These are phyloP conservation scores for Eupeodes luniger DNA, from an alignment of 2,888 invertebrate species.

Conservation along the genomic window DNA sequence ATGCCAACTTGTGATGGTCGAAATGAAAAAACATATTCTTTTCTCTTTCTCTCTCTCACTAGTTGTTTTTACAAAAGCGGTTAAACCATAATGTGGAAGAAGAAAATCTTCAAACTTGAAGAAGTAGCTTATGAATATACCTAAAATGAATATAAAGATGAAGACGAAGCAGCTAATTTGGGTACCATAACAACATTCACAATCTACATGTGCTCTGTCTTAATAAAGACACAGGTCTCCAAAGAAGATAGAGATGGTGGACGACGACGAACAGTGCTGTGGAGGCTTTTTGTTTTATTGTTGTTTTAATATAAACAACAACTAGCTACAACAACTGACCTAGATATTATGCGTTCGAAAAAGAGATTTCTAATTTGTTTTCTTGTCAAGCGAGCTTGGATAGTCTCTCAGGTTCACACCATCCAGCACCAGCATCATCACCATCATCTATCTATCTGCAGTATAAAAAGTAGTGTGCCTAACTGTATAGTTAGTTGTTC, in stretches of 20 bases:
- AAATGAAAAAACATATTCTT: slow-evolving; percentile 10
- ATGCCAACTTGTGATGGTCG: slow-evolving; percentile 1
- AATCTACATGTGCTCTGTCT: slow-evolving; percentile 33
- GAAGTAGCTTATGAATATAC: slow-evolving; percentile 55
- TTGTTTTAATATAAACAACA: slow-evolving; percentile 21
- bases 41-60: neutral
- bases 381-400: slow-evolving; percentile 67
- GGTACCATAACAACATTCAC: slow-evolving; percentile 13
- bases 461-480: slow-evolving; percentile 30
- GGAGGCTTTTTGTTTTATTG: slow-evolving; percentile 15
- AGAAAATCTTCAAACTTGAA: slow-evolving; percentile 55
- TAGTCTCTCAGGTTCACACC: slow-evolving; percentile 54
- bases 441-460: neutral
- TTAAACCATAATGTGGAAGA: slow-evolving; percentile 42
- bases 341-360: slow-evolving; percentile 72
- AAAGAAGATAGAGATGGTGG: slow-evolving; percentile 17
- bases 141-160: slow-evolving; percentile 18
- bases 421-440: slow-evolving; percentile 23
- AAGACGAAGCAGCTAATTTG: slow-evolving; percentile 65
- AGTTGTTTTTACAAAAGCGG: slow-evolving; percentile 30
- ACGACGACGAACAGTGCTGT: too few species aligned
- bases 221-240: slow-evolving; percentile 56
- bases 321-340: slow-evolving; percentile 53
- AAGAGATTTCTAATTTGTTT: slow-evolving; percentile 74
- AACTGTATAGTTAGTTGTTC: slow-evolving; percentile 55